These are phyloP conservation scores for Champsocephalus esox DNA, from an alignment of 2,797 vertebrate species.

Conservation along the genomic window DNA sequence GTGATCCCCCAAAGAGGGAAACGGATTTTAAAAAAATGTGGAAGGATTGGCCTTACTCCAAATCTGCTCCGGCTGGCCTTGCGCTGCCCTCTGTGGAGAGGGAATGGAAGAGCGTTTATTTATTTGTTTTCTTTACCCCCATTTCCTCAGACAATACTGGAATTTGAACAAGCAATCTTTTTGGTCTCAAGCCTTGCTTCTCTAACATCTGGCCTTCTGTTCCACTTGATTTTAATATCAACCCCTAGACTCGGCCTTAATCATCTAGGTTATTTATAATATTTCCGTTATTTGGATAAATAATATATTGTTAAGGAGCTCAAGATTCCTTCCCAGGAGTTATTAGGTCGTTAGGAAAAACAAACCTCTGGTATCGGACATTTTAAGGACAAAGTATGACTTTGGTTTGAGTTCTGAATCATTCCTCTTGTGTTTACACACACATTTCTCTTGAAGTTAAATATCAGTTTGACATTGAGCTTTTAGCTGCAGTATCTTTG, in stretches of 20 bases:
- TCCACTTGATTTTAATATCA: conserved; percentile 24
- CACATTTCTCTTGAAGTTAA: conserved; percentile 11
- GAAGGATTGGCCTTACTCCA: conserved; percentile 44
- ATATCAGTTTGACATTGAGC: conserved; percentile 18
- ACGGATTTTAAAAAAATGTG: conserved; percentile 39
- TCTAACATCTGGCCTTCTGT: conserved; percentile 26
- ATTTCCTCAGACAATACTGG: conserved; percentile 51
- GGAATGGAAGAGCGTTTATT: conserved; percentile 43
- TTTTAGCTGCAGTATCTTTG: conserved; percentile 16
- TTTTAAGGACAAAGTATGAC: conserved; percentile 25
- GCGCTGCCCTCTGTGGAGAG: conserved; percentile 33
- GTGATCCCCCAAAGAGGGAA: conserved; percentile 76
- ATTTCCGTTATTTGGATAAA: neutral
- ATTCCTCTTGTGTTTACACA: conserved; percentile 41
- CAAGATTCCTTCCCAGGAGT: conserved; percentile 8
- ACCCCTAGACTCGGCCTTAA: conserved; percentile 39
- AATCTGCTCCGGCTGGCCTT: conserved; percentile 47
- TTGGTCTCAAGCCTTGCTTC: conserved; percentile 49
- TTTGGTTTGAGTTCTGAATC: conserved; percentile 30
- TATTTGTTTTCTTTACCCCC: conserved; percentile 48
- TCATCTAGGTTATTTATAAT: conserved; percentile 22
- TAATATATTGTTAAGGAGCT: neutral
- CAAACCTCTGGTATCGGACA: conserved; percentile 7
- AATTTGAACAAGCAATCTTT: conserved; percentile 57
- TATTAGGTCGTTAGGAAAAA: neutral